Conservation (phyloP, 2,113 vertebrate species). For the Nanorana parkeri region DNA sequence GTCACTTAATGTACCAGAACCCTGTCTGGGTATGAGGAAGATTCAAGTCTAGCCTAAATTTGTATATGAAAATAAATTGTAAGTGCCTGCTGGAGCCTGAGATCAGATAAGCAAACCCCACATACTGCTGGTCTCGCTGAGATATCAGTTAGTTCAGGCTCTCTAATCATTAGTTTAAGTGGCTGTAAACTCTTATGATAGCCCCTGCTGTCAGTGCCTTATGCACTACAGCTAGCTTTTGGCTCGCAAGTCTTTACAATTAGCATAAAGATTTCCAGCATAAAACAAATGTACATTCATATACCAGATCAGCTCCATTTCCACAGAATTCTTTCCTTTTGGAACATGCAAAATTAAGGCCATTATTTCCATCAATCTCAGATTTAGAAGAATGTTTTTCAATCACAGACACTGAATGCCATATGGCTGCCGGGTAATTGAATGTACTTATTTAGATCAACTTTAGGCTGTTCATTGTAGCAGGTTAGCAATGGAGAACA, state of each 20-base stretch:
- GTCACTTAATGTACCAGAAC: neutral
- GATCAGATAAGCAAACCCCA: constrained; percentile 33
- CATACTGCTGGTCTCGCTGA: constrained; percentile 35
- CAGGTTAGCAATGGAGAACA: constrained; percentile 32
- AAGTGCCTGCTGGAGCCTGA: constrained; percentile 37
- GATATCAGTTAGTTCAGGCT: constrained; percentile 51
- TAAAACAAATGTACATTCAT: constrained; percentile 29
- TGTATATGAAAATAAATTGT: constrained; percentile 41
- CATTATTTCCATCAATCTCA: constrained; percentile 28
- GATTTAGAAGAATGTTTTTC: constrained; percentile 15
- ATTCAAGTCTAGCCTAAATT: constrained; percentile 28
- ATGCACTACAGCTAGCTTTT: constrained; percentile 49
- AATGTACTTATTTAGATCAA: constrained; percentile 43
- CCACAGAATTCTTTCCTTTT: neutral
- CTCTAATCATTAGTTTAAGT: constrained; percentile 54
- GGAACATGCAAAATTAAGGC: constrained; percentile 25
- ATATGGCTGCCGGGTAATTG: constrained; percentile 37
- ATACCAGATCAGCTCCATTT: constrained; percentile 6
- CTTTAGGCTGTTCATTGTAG: constrained; percentile 29
- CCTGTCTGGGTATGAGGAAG: neutral
- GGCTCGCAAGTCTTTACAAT: constrained; percentile 34
- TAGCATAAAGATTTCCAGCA: constrained; percentile 35
- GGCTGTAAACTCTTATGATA: constrained; percentile 47
- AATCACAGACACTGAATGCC: neutral
- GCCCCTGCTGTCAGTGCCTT: constrained; percentile 47